Evolutionary conservation across 2,888 invertebrate species (phyloP).

Genomic region (Drosophila greeni): DNA sequence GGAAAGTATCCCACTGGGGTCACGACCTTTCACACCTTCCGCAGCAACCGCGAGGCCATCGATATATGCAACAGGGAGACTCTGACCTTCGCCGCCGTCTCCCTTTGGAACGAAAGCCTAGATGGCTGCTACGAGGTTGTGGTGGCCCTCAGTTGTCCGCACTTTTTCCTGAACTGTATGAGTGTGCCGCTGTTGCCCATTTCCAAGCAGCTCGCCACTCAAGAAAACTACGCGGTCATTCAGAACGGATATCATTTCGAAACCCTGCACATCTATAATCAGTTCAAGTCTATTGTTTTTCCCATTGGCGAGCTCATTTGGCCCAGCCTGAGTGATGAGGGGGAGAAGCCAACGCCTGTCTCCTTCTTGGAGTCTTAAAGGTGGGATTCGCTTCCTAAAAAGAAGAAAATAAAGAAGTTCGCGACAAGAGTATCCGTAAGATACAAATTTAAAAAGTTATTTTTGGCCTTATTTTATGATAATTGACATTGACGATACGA

Average conservation of each 20-base stretch:
- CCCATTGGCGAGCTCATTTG: conserved; percentile 31
- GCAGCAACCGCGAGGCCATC: conserved; percentile 20
- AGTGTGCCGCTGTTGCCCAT: conserved; percentile 46
- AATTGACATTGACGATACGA: conserved; percentile 54
- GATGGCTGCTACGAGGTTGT: conserved; percentile 47
- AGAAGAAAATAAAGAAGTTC: not conserved
- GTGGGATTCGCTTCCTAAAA: conserved; percentile 9
- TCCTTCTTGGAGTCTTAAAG: conserved; percentile 42
- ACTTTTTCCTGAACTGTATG: conserved; percentile 49
- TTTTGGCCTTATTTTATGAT: conserved; percentile 54
- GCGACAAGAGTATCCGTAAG: conserved; percentile 39
- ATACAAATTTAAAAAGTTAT: conserved; percentile 50
- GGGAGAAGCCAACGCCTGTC: conserved; percentile 25
- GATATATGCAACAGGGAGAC: conserved; percentile 26
- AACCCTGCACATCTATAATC: conserved; percentile 24
- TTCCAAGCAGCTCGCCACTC: fast-evolving
- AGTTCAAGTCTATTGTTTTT: conserved; percentile 47
- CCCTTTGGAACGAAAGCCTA: conserved; percentile 50
- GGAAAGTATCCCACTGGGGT: conserved; percentile 37
- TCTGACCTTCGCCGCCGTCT: conserved; percentile 14
- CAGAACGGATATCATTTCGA: conserved; percentile 50
- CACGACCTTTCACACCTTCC: conserved; percentile 47
- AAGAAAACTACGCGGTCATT: conserved; percentile 1
- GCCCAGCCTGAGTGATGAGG: not conserved
- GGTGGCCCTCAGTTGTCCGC: conserved; percentile 19